These are phyloP conservation scores for Platyrinchus mystaceus DNA, from an alignment of 2,797 vertebrate species.

Conservation along the genomic window DNA sequence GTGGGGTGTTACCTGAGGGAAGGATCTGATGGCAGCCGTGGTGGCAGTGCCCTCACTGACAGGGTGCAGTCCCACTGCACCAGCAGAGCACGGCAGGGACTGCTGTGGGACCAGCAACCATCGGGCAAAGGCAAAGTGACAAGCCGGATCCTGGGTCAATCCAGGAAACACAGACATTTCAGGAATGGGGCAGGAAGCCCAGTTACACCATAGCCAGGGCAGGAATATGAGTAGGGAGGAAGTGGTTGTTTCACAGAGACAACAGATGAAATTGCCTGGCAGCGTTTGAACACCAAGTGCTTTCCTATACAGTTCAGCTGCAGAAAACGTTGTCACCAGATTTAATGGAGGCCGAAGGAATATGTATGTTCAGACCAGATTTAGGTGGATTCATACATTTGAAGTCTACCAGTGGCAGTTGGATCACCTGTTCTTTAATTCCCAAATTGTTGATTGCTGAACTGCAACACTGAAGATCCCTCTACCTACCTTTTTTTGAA, in stretches of 20 bases:
- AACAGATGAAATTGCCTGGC: background rate
- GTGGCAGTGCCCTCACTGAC: background rate
- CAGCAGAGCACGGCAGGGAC: accelerated
- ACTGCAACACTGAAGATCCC: background rate
- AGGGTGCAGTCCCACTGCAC: background rate
- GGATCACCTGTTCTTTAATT: background rate
- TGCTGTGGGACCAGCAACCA: background rate
- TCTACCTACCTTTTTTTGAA: background rate
- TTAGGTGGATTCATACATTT: background rate
- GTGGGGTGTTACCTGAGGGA: background rate
- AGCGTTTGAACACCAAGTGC: background rate
- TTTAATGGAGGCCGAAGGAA: background rate
- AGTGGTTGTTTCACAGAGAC: background rate
- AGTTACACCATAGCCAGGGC: background rate
- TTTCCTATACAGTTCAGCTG: background rate
- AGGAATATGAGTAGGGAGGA: background rate
- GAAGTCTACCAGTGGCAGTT: background rate
- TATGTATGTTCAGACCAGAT: background rate
- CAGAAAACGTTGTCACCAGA: background rate
- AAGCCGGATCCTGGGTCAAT: background rate
- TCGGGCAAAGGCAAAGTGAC: background rate
- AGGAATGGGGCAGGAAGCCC: background rate
- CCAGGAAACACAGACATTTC: background rate
- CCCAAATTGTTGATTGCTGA: background rate
- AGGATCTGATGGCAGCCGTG: accelerated